phyloP scores from a whole-genome alignment of 2,888 invertebrate genomes.

The Melanostoma scalare region DNA sequence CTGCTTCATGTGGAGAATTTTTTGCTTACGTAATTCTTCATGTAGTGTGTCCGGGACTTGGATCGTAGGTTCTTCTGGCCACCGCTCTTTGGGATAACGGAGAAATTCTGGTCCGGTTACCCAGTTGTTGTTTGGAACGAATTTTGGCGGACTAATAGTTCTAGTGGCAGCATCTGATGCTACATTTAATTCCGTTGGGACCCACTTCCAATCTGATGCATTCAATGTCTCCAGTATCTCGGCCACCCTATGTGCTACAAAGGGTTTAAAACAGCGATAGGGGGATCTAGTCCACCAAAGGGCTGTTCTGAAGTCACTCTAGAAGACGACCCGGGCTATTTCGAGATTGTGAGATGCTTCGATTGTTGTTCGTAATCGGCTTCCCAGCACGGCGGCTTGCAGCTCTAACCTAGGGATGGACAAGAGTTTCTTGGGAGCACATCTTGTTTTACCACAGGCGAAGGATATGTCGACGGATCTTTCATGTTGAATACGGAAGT shows the following conservation, averaged over 20 bases:
- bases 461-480: not conserved
- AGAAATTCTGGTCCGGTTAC: conserved; percentile 54
- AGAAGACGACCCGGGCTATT: conserved; percentile 18
- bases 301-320: conserved; percentile 58
- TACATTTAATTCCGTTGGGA: conserved; percentile 23
- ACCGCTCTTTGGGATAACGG: not conserved
- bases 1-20: too few species aligned
- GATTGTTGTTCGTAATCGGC: conserved; percentile 13
- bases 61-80: not conserved
- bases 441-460: conserved; percentile 44
- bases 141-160: conserved; percentile 11
- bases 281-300: conserved; percentile 51
- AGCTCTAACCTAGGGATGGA: conserved; percentile 74
- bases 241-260: conserved; percentile 69
- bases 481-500: too few species aligned
- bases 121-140: conserved; percentile 24
- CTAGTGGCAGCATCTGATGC: conserved; percentile 30
- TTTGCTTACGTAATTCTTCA: too few species aligned
- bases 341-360: too few species aligned
- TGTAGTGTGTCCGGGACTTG: too few species aligned
- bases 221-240: conserved; percentile 51
- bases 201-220: conserved; percentile 7
- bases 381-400: conserved; percentile 55
- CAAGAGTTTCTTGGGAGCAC: conserved; percentile 70
- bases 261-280: conserved; percentile 53